These are phyloP conservation scores for Vultur gryphus DNA, from an alignment of 2,797 vertebrate species.

Conservation along the genomic window DNA sequence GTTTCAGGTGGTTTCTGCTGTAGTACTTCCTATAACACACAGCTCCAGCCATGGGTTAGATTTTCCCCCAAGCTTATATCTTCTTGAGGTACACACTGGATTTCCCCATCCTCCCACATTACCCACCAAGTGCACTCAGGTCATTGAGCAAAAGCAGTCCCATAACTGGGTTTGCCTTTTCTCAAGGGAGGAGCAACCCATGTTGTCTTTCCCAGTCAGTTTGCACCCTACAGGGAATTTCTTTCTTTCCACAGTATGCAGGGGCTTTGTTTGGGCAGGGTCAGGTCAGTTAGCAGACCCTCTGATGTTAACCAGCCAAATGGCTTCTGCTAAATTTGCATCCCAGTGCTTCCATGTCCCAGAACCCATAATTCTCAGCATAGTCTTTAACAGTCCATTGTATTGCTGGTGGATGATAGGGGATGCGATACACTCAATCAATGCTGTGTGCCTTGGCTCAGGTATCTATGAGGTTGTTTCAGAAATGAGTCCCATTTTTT, in stretches of 20 bases:
- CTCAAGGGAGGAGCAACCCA: neutral
- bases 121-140: neutral
- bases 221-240: neutral
- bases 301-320: neutral
- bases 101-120: neutral
- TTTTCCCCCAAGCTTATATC: neutral
- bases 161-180: neutral
- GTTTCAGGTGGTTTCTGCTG: neutral
- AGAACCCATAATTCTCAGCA: neutral
- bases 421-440: neutral
- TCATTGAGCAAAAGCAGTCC: neutral
- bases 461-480: neutral
- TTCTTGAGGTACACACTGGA: neutral
- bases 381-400: neutral
- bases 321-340: neutral
- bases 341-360: neutral
- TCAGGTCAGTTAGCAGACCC: neutral
- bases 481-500: neutral
- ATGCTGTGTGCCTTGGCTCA: neutral
- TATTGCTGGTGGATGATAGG: neutral
- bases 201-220: neutral
- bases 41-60: neutral
- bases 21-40: neutral
- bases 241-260: neutral
- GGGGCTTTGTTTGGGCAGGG: neutral